phyloP scores from a whole-genome alignment of 2,797 vertebrate genomes.

The Australoheros facetus region DNA sequence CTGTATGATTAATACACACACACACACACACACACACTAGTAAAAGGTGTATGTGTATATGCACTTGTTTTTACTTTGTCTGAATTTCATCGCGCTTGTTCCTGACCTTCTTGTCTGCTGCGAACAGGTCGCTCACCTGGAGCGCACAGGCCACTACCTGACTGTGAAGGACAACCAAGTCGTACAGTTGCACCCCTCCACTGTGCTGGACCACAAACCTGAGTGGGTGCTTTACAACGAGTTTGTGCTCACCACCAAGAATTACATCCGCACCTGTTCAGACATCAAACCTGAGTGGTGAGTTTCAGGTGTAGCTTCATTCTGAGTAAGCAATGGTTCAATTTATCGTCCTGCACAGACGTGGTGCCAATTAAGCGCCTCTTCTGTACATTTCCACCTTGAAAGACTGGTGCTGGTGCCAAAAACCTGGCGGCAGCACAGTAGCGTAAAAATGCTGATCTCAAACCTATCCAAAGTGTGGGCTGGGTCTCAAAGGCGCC shows the following conservation, averaged over 20 bases:
- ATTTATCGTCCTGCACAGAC: neutral
- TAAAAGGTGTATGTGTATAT: neutral
- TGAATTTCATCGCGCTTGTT: neutral
- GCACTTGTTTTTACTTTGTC: neutral
- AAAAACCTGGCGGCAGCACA: too few relatives aligned
- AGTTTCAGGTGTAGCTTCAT: conserved; percentile 44
- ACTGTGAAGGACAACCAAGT: conserved; percentile 99
- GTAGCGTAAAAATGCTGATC: neutral
- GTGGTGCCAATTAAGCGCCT: too few relatives aligned
- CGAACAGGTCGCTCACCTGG: conserved; percentile 94
- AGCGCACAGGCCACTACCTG: conserved; percentile 96
- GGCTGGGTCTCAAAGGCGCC: neutral
- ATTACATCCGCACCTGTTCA: conserved; percentile 98
- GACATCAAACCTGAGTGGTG: conserved; percentile 98
- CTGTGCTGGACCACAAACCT: conserved; percentile 97
- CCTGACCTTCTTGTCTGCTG: neutral
- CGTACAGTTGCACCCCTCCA: conserved; percentile 97
- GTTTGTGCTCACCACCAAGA: conserved; percentile 98
- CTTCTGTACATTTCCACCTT: fast-evolving
- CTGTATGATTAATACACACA: neutral
- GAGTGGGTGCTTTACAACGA: conserved; percentile 99
- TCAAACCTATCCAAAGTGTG: neutral
- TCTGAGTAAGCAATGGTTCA: neutral
- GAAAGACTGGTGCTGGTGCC: neutral
- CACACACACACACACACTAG: neutral